Conservation (phyloP, 1,140 invertebrate species). For the Dendroctonus ponderosae region DNA sequence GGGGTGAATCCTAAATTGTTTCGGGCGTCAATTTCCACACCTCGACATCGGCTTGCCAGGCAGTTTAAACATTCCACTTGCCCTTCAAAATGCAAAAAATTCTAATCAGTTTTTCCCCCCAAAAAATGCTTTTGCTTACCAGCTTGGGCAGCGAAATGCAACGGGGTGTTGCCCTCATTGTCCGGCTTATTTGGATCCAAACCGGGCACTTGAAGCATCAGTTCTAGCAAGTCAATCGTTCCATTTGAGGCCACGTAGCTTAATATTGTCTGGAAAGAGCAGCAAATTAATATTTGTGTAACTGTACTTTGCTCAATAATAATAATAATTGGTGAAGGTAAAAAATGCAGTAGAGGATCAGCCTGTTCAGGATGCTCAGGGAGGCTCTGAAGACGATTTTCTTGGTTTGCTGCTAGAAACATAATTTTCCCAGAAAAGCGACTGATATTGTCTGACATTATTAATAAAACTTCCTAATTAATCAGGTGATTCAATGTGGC, state of each 20-base stretch:
- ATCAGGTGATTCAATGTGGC: no score
- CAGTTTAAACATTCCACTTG: conserved; percentile 71
- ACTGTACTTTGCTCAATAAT: no score
- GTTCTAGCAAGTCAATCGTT: conserved; percentile 60
- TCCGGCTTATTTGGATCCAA: conserved; percentile 72
- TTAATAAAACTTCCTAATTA: no score
- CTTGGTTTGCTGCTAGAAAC: no score
- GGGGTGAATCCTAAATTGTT: conserved; percentile 74
- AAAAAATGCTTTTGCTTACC: conserved; percentile 54
- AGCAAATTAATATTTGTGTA: no score
- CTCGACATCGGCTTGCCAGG: conserved; percentile 64
- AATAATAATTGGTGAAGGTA: no score
- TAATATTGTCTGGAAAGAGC: conserved; percentile 62
- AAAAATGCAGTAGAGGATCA: no score
- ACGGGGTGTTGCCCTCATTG: conserved; percentile 78
- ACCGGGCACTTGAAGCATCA: conserved; percentile 60
- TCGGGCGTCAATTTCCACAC: conserved; percentile 67
- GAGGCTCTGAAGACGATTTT: no score
- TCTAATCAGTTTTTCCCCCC: background rate
- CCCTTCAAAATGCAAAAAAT: conserved; percentile 54
- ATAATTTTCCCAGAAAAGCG: no score
- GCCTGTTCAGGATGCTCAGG: no score
- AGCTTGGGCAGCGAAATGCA: conserved; percentile 79
- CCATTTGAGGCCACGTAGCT: conserved; percentile 69
- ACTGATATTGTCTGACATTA: no score